These are phyloP conservation scores for Seira sanloemensis DNA, from an alignment of 2,888 invertebrate species.

Conservation along the genomic window DNA sequence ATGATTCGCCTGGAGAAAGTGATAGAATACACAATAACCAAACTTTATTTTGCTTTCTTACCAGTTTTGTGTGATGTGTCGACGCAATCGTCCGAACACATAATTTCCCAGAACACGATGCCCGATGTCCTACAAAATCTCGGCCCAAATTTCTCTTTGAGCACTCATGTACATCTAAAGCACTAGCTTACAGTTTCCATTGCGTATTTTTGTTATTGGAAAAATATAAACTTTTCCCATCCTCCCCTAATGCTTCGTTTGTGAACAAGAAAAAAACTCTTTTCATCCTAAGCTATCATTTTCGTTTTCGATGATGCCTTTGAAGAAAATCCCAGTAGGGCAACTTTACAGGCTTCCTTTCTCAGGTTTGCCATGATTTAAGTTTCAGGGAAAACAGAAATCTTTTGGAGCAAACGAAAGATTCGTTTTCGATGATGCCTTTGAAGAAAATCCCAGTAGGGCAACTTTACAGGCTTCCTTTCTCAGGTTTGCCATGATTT, in stretches of 20 bases:
- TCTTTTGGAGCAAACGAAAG: conserved; percentile 44
- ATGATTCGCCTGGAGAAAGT: no score
- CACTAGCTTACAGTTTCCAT: no score
- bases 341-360: conserved; percentile 49
- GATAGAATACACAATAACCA: conserved; percentile 37
- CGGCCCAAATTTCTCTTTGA: no score
- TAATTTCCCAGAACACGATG: no score
- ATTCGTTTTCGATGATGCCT: conserved; percentile 33
- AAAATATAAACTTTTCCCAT: no score
- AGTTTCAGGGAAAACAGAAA: not conserved
- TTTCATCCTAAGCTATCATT: no score
- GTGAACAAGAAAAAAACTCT: no score
- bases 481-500: not conserved
- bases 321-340: conserved; percentile 25
- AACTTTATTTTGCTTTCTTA: conserved; percentile 13
- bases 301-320: conserved; percentile 54
- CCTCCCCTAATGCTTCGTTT: no score
- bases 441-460: conserved; percentile 25
- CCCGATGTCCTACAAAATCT: no score
- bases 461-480: conserved; percentile 32
- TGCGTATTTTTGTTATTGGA: no score
- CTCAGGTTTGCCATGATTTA: no score
- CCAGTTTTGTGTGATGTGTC: conserved; percentile 36
- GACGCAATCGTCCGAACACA: conserved; percentile 30
- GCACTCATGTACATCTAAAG: no score